Evolutionary conservation across 2,888 invertebrate genomes (phyloP), one percentile per base, ranked within the genome.

Genomic region (Leptinotarsa juncta): DNA sequence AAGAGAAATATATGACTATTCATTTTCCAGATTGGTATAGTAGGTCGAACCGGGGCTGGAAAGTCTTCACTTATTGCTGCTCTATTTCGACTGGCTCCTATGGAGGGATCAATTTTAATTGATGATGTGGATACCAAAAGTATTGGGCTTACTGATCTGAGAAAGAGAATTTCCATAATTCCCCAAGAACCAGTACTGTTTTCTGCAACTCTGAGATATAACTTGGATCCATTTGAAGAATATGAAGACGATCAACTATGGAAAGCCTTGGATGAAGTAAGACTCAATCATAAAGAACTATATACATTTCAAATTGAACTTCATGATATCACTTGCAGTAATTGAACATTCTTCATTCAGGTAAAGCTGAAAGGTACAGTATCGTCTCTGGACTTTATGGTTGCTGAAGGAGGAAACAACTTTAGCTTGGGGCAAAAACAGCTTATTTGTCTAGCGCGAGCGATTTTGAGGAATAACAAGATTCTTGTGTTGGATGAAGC

Each of bases 181-280:
- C 97, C 97, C 0, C 97, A 97, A 89, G 96, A 97, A 84, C 96
- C 97, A 0, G 93, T 96, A 26, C 87, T 97, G 18, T 97, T 97
- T 86, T 94, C 94, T 0, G 95, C 95, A 15, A 93, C 94, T 18
- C 87, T 97, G 62, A 90, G 97, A 14, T 92, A 94, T 85, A 97
- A 97, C 87, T 89, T 97, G 84, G 96, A 97, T 89, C 96, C 96
- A 0, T 94, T 96, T 84, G 90, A 92, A 67, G 92, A 94, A 84
- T 92, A 92, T 80, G 90, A 91, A 0, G 96, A 97, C 82, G 90
- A 90, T 0, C 90, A 91, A 23, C 90, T 97, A 76, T 97, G 96
- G 96, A 89, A 90, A 72, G 95, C 94, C 0, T 88, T 97, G 67
- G 92, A 92, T 77, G 92, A 94, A 82, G 92, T 91, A n/a, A 23